Base-by-base conservation (phyloP, 2,113 vertebrate genomes). In the rabbit (Oryctolagus cuniculus) region DNA sequence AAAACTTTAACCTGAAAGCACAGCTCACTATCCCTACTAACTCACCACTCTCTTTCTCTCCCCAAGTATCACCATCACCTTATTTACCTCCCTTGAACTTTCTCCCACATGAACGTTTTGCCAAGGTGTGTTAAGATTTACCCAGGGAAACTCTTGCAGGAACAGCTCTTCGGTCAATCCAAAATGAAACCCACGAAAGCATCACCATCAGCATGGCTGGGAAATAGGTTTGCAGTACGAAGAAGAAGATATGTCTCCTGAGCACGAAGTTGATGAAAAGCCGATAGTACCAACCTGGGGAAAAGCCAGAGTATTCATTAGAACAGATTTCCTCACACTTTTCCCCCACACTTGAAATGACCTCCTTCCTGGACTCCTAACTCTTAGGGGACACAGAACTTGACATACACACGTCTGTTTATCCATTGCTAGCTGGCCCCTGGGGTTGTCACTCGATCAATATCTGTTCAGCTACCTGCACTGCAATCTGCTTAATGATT, bases 171-270 rank as follows among this genome's bases (percentile, higher is more conserved):
- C 98, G 97, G 97, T 99, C 99, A 91, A 99, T 99, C 99, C 99
- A 99, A 97, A 99, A 99, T 36, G 99, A 99, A 82, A 99, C 99
- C 99, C 99, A 99, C 5, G 98, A 99, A 55, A 99, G 98, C 95
- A 99, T 99, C 58, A 99, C 99, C 99, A 99, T 99, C 97, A 99
- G 96, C 99, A 99, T 99, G 80, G 99, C 99, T 81, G 99, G 99
- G 94, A 99, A 99, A 96, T 99, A 99, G 10, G 99, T 99, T 98
- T 99, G 99, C 64, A 99, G 98, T 98, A 99, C 98, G 94, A 99
- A 99, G 98, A 99, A 99, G 99, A 99, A 99, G 97, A 99, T 99
- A 96, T 99, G 99, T 92, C 99, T 98, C 94, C 98, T 98, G 72
- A 99, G 99, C 91, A 99, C 99, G 98, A 99, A 99, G 96, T 99